phyloP scores from a whole-genome alignment of 2,113 vertebrate genomes.

The Psilopsiagon aymara region DNA sequence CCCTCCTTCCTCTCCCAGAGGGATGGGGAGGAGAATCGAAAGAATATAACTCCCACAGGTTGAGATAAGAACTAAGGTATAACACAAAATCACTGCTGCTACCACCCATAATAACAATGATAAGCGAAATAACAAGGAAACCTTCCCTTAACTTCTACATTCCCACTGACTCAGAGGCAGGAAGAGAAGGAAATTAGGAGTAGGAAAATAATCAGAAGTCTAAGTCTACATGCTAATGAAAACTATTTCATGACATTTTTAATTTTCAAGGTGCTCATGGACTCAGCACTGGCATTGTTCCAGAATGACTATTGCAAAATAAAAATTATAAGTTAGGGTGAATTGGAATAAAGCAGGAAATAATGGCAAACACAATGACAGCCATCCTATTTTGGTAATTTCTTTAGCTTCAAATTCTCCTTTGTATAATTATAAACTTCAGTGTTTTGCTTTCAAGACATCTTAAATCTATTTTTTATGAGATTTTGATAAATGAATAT shows the following conservation, averaged over 20 bases:
- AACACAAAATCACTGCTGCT: no score
- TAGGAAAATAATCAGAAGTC: no score
- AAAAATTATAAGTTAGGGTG: constrained; percentile 2
- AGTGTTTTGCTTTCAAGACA: background rate
- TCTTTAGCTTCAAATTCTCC: background rate
- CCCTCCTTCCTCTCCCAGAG: no score
- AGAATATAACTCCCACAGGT: no score
- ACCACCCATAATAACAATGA: no score
- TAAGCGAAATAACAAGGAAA: no score
- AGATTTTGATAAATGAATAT: background rate
- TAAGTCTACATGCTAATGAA: constrained; percentile 46
- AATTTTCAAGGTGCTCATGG: constrained; percentile 51
- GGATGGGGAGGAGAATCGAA: no score
- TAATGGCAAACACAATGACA: background rate
- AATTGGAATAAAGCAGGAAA: background rate
- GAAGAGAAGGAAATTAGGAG: no score
- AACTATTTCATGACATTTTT: constrained; percentile 58
- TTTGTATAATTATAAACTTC: background rate
- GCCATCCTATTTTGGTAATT: background rate
- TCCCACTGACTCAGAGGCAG: no score
- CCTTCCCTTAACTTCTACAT: no score
- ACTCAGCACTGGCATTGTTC: background rate
- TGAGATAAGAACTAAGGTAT: no score
- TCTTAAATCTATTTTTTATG: background rate
- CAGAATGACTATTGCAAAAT: background rate